Conservation (phyloP, 2,797 vertebrate species). For the Acipenser ruthenus region DNA sequence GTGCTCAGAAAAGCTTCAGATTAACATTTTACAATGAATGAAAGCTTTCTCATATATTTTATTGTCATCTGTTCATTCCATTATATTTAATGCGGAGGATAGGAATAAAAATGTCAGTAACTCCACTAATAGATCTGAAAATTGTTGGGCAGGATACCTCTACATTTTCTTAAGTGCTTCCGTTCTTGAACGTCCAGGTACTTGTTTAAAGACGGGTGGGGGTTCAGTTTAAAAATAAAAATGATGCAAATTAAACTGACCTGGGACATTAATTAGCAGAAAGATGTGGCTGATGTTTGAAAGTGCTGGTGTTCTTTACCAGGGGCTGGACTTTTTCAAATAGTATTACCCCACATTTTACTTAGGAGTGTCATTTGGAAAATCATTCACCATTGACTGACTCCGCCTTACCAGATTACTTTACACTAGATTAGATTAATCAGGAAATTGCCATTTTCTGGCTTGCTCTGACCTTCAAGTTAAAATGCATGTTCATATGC, state of each 20-base stretch:
- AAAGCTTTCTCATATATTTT: no score
- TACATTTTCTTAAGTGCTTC: no score
- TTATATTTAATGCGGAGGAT: no score
- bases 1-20: no score
- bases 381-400: conserved; percentile 17
- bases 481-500: not conserved
- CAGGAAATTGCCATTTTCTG: conserved; percentile 28
- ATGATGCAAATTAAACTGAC: conserved; percentile 25
- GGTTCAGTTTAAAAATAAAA: conserved; percentile 18
- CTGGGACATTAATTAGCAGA: conserved; percentile 23
- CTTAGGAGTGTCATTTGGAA: conserved; percentile 25
- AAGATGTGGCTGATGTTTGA: conserved; percentile 13
- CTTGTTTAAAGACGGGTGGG: no score
- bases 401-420: conserved; percentile 20
- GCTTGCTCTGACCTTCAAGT: conserved; percentile 17
- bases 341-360: conserved; percentile 16
- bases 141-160: no score
- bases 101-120: no score
- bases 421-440: conserved; percentile 28
- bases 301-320: conserved; percentile 13
- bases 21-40: no score
- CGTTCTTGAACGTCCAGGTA: no score
- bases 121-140: no score
- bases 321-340: not conserved
- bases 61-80: no score